Evolutionary conservation across 2,113 vertebrate species (phyloP).

Genomic region (Barnardius zonarius): DNA sequence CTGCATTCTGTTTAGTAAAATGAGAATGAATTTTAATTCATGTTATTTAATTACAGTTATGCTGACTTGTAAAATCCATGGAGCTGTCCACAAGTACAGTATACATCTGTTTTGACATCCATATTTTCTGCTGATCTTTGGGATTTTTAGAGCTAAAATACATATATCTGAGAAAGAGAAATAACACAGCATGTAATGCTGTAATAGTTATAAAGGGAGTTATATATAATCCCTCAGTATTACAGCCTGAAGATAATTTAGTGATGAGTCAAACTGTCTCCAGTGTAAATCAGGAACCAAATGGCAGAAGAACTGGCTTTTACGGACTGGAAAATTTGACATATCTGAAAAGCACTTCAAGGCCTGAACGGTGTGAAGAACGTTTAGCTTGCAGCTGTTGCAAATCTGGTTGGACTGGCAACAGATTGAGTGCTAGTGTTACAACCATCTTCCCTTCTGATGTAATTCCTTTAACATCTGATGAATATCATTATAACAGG

Average conservation of each 20-base stretch:
- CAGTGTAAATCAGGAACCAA: conserved; percentile 10
- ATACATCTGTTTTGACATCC: not conserved
- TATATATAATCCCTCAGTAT: not conserved
- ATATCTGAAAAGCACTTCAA: not conserved
- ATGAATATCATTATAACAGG: not conserved
- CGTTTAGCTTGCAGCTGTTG: not conserved
- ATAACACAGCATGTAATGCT: not conserved
- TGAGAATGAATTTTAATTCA: not conserved
- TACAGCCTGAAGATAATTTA: conserved; percentile 14
- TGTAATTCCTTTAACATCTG: conserved; percentile 16
- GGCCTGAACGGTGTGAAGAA: not conserved
- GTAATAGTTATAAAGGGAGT: not conserved
- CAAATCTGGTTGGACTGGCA: not conserved
- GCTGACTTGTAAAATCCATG: not conserved
- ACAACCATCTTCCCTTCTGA: conserved; percentile 36
- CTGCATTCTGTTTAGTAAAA: not conserved
- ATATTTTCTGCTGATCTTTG: not conserved
- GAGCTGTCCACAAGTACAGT: not conserved
- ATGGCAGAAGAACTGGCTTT: conserved; percentile 10
- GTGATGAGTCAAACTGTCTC: conserved; percentile 3
- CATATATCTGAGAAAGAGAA: not conserved
- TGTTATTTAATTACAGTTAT: not conserved
- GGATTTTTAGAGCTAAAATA: not conserved
- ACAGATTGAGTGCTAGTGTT: not conserved
- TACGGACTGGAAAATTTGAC: conserved; percentile 51